These are phyloP conservation scores for Hemitrygon akajei DNA, from an alignment of 2,797 vertebrate species.

Conservation along the genomic window DNA sequence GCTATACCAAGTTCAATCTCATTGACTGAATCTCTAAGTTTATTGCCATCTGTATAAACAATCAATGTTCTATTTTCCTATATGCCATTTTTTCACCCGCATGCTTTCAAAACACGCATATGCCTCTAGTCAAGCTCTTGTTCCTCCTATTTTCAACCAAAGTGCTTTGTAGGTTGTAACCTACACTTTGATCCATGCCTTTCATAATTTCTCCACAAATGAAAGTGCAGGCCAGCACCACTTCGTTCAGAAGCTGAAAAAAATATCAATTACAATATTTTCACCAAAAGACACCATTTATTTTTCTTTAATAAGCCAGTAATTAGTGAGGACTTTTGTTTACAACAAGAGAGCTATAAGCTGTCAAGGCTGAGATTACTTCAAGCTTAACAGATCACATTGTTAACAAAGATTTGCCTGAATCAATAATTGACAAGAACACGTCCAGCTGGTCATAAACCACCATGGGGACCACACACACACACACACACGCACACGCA, in stretches of 20 bases:
- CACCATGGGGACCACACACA: constrained; percentile 20
- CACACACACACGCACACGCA: too few species aligned
- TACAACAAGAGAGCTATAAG: neutral
- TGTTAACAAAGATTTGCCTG: neutral
- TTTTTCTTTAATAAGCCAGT: neutral
- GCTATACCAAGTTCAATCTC: neutral
- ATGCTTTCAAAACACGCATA: neutral
- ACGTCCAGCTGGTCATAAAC: neutral
- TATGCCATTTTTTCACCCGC: too few species aligned
- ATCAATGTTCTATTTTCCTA: neutral
- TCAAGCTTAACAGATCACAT: neutral
- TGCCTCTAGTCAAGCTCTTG: neutral
- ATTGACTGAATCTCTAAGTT: neutral
- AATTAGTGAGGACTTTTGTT: constrained; percentile 25
- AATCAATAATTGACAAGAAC: constrained; percentile 8
- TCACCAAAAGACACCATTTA: neutral
- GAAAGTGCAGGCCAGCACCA: neutral
- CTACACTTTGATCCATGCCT: neutral
- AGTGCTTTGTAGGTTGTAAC: too few species aligned
- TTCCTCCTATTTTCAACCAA: neutral
- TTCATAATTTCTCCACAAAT: neutral
- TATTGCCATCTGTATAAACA: neutral
- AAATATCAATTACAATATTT: neutral
- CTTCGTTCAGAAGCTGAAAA: neutral
- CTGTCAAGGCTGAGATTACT: neutral